phyloP scores from a whole-genome alignment of 2,113 vertebrate species.

The Zootoca vivipara region DNA sequence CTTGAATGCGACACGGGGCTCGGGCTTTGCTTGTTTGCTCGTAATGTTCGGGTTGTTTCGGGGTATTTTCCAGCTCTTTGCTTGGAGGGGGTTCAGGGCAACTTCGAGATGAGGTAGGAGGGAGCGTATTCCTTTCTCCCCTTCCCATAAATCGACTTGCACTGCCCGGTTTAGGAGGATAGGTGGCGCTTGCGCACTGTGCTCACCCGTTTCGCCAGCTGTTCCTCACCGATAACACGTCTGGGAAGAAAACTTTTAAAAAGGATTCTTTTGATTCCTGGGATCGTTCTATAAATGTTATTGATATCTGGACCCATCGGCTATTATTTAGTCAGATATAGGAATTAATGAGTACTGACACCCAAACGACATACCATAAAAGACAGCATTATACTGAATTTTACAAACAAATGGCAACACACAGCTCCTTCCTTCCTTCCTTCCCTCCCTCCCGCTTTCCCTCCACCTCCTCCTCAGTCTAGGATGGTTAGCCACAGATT shows the following conservation, averaged over 20 bases:
- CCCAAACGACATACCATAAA: neutral
- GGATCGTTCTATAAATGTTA: neutral
- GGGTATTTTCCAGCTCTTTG: neutral
- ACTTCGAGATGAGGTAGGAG: neutral
- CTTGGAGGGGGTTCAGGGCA: neutral
- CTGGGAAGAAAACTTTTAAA: neutral
- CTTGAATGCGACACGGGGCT: too few species aligned
- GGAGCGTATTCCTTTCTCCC: neutral
- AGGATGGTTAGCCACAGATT: neutral
- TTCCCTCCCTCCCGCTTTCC: too few species aligned
- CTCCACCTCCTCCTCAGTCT: too few species aligned
- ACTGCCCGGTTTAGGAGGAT: neutral
- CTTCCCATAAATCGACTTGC: neutral
- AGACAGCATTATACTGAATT: too few species aligned
- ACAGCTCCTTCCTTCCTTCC: too few species aligned
- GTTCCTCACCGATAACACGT: neutral
- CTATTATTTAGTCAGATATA: neutral
- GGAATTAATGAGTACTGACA: neutral
- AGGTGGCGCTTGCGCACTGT: slow-evolving; percentile 1
- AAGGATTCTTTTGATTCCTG: neutral
- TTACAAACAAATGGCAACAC: too few species aligned
- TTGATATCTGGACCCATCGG: neutral
- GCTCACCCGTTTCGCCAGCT: neutral
- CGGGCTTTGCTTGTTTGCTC: neutral
- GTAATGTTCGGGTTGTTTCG: too few species aligned